phyloP scores from a whole-genome alignment of 1,140 invertebrate species.

The Calliphora vicina region DNA sequence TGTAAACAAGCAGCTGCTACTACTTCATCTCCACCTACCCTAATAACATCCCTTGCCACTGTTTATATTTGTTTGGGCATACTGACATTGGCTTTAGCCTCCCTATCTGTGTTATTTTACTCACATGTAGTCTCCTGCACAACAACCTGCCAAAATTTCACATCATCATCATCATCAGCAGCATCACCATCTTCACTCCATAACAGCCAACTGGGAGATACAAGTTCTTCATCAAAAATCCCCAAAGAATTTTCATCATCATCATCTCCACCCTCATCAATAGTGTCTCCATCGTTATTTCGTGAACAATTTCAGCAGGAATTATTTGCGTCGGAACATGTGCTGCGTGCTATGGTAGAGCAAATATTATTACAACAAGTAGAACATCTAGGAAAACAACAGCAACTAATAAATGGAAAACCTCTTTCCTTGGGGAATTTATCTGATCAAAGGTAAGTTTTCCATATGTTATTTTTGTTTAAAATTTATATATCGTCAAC shows the following conservation, averaged over 20 bases:
- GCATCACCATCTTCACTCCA: neutral
- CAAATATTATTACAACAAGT: slow-evolving; percentile 25
- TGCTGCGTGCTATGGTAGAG: slow-evolving; percentile 33
- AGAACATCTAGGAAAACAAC: neutral
- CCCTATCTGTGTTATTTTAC: slow-evolving; percentile 53
- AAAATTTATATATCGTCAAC: neutral
- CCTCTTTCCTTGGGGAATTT: slow-evolving; percentile 13
- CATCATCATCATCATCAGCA: neutral
- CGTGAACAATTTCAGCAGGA: slow-evolving; percentile 39
- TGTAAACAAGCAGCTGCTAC: neutral
- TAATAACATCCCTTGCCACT: slow-evolving; percentile 44
- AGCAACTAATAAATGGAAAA: slow-evolving; percentile 1
- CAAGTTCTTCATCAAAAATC: neutral
- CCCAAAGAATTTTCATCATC: neutral
- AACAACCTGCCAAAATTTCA: slow-evolving; percentile 25
- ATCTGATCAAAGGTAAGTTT: slow-evolving; percentile 12
- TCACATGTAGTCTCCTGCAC: slow-evolving; percentile 45
- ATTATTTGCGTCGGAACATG: slow-evolving; percentile 38
- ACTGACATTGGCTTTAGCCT: slow-evolving; percentile 52
- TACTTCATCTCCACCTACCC: neutral
- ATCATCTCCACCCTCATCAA: neutral
- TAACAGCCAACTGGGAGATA: neutral
- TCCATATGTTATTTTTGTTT: neutral
- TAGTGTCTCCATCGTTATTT: neutral
- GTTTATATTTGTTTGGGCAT: slow-evolving; percentile 56